phyloP scores from a whole-genome alignment of 2,113 vertebrate genomes.

The Spermophilus dauricus region DNA sequence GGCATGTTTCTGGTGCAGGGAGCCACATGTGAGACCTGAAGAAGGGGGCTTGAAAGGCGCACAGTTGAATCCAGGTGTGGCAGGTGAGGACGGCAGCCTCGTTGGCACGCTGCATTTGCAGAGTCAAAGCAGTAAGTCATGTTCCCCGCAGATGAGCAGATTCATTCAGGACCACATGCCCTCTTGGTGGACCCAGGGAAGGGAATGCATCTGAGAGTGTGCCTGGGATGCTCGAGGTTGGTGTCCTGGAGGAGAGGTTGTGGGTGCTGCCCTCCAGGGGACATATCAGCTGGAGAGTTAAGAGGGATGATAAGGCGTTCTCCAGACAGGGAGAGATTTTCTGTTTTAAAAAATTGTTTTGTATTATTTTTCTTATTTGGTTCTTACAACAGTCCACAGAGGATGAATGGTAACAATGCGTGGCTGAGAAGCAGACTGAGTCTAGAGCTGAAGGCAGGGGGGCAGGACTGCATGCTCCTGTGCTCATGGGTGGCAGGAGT shows the following conservation, averaged over 20 bases:
- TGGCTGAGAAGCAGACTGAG: background rate
- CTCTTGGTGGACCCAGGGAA: background rate
- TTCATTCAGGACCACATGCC: no score
- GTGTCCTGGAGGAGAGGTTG: background rate
- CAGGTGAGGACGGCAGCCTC: fast-evolving
- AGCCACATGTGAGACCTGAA: background rate
- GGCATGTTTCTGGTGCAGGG: no score
- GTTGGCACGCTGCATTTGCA: background rate
- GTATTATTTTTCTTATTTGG: background rate
- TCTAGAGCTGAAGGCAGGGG: no score
- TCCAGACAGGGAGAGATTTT: fast-evolving
- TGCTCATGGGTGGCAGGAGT: no score
- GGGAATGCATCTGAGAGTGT: fast-evolving
- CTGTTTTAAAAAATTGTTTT: background rate
- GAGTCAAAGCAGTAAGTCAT: background rate
- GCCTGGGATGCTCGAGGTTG: fast-evolving
- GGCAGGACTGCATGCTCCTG: no score
- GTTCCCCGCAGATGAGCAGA: fast-evolving
- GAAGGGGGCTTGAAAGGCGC: fast-evolving
- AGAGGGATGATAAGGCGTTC: fast-evolving
- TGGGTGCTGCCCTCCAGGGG: fast-evolving
- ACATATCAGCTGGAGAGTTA: fast-evolving
- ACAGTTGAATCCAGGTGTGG: fast-evolving
- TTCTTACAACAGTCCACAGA: background rate
- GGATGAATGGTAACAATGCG: fast-evolving